These are phyloP conservation scores for Chrysolina haemoptera DNA, from an alignment of 2,888 invertebrate genomes.

Conservation along the genomic window DNA sequence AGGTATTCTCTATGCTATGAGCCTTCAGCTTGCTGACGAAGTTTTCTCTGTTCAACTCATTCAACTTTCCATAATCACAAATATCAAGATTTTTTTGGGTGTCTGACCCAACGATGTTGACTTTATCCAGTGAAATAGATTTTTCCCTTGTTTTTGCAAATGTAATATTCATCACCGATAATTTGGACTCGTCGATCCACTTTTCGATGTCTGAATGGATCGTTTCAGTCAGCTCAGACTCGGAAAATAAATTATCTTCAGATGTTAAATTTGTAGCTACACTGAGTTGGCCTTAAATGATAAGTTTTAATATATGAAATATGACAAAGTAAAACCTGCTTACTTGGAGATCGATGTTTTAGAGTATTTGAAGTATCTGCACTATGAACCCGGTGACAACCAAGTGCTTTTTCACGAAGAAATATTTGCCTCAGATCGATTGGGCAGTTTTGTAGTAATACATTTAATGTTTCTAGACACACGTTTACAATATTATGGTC, in stretches of 20 bases:
- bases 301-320: conserved; percentile 22
- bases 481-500: conserved; percentile 93
- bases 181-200: conserved; percentile 68
- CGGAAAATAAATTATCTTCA: conserved; percentile 66
- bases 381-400: conserved; percentile 67
- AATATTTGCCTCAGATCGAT: conserved; percentile 73
- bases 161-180: conserved; percentile 62
- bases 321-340: conserved; percentile 57
- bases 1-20: conserved; percentile 59
- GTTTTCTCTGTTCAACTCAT: conserved; percentile 40
- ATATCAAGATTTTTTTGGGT: conserved; percentile 30
- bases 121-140: conserved; percentile 52
- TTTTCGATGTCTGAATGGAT: conserved; percentile 66
- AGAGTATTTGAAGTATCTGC: conserved; percentile 44
- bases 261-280: conserved; percentile 65
- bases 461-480: conserved; percentile 84
- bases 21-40: conserved; percentile 55
- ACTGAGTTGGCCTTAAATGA: conserved; percentile 69
- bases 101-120: conserved; percentile 34
- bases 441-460: conserved; percentile 74
- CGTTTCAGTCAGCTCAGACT: conserved; percentile 66
- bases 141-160: conserved; percentile 53
- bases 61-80: conserved; percentile 39
- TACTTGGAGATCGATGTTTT: conserved; percentile 71
- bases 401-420: conserved; percentile 70